phyloP scores from a whole-genome alignment of 2,113 vertebrate species.

The Phodopus roborovskii region DNA sequence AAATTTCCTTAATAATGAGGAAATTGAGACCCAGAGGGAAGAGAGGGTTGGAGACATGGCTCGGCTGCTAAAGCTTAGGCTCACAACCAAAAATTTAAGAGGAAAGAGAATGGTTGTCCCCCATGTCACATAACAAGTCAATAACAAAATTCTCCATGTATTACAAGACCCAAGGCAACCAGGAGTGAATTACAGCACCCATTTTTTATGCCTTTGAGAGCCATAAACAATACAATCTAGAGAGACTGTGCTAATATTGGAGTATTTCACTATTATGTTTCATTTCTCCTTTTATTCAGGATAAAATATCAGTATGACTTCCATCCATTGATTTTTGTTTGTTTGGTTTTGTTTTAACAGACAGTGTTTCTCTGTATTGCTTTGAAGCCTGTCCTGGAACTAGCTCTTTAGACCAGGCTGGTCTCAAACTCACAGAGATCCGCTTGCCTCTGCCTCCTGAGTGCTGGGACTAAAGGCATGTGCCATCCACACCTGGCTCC shows the following conservation, averaged over 20 bases:
- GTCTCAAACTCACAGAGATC: no score
- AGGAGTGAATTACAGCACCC: neutral
- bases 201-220: conserved; percentile 7
- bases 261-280: neutral
- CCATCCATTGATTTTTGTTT: neutral
- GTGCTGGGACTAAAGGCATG: no score
- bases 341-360: no score
- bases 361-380: no score
- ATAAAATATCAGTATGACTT: neutral
- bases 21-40: neutral
- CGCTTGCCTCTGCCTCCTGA: no score
- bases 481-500: neutral
- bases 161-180: neutral
- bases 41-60: neutral
- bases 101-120: neutral
- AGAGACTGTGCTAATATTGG: neutral
- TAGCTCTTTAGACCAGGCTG: no score
- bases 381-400: no score
- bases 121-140: neutral
- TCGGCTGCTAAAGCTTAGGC: neutral
- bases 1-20: conserved; percentile 36
- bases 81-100: neutral
- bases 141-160: conserved; percentile 19
- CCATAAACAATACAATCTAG: conserved; percentile 8
- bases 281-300: conserved; percentile 37